phyloP scores from a whole-genome alignment of 1,140 invertebrate genomes.

The Dendrolimus punctatus region DNA sequence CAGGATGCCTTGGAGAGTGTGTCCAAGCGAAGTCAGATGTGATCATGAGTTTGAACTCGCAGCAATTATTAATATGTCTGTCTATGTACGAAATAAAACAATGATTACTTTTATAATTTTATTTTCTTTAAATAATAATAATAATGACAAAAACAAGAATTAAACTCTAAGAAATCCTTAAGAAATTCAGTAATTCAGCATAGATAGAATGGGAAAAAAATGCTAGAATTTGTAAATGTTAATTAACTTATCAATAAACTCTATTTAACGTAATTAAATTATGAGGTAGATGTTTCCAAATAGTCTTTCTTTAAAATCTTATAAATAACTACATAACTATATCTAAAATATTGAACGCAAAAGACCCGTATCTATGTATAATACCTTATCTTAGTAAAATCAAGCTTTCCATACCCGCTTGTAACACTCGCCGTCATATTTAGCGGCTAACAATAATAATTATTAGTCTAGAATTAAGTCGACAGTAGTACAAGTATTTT shows the following conservation, averaged over 20 bases:
- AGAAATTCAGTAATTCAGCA: constrained; percentile 48
- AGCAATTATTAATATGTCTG: not conserved
- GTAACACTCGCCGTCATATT: too few species aligned
- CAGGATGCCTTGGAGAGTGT: too few species aligned
- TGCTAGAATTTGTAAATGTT: constrained; percentile 57
- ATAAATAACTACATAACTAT: constrained; percentile 46
- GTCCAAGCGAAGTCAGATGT: too few species aligned
- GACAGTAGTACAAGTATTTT: too few species aligned
- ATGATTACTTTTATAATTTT: constrained; percentile 40
- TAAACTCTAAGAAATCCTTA: constrained; percentile 58
- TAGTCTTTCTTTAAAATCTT: constrained; percentile 59
- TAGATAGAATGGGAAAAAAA: constrained; percentile 39
- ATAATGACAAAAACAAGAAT: constrained; percentile 44
- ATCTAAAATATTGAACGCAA: constrained; percentile 37
- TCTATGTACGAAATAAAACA: constrained; percentile 26
- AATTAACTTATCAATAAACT: constrained; percentile 64
- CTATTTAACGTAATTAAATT: constrained; percentile 60
- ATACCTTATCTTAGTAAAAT: constrained; percentile 33
- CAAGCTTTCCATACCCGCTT: constrained; percentile 11
- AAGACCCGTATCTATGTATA: constrained; percentile 51
- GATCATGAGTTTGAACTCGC: too few species aligned
- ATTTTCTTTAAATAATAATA: constrained; percentile 63
- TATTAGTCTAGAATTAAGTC: too few species aligned
- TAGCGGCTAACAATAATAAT: too few species aligned
- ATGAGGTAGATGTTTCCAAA: constrained; percentile 69